Evolutionary conservation across 2,888 invertebrate genomes (phyloP).

Genomic region (Crocallis elinguaria): DNA sequence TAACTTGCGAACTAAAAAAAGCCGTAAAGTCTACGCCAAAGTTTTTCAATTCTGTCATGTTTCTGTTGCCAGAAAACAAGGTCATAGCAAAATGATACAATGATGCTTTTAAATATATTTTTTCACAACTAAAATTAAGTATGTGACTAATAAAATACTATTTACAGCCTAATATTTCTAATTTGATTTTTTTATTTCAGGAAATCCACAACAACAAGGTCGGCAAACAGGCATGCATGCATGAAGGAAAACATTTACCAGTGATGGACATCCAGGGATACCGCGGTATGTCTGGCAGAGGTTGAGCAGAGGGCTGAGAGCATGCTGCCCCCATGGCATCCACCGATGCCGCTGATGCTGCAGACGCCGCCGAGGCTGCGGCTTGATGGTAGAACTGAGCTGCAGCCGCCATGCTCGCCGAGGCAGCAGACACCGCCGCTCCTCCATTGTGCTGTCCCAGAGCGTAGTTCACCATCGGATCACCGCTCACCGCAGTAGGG

Average conservation of each 20-base stretch:
- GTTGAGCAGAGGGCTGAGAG: conserved; percentile 92
- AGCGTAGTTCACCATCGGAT: conserved; percentile 93
- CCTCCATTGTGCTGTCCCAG: conserved; percentile 90
- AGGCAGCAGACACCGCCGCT: conserved; percentile 88
- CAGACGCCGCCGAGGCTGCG: conserved; percentile 89
- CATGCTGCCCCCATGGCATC: conserved; percentile 94
- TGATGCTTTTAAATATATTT: neutral
- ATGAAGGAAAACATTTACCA: conserved; percentile 88
- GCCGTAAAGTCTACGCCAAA: conserved; percentile 5
- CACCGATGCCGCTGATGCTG: conserved; percentile 90
- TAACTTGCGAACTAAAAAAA: conserved; percentile 12
- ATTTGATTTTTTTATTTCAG: conserved; percentile 37
- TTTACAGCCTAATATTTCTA: conserved; percentile 11
- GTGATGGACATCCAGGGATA: conserved; percentile 99
- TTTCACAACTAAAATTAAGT: neutral
- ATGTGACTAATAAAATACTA: neutral
- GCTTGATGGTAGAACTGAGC: conserved; percentile 97
- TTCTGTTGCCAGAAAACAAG: conserved; percentile 15
- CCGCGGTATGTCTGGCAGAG: conserved; percentile 95
- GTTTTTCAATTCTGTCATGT: conserved; percentile 17
- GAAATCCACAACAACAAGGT: conserved; percentile 34
- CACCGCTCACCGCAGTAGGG: conserved; percentile 86
- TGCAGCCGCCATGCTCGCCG: conserved; percentile 87
- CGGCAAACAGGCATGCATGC: conserved; percentile 60
- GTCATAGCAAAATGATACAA: conserved; percentile 31